Evolutionary conservation across 2,113 vertebrate genomes (phyloP), one percentile per base, ranked within the genome.

Genomic region (Channa argus): DNA sequence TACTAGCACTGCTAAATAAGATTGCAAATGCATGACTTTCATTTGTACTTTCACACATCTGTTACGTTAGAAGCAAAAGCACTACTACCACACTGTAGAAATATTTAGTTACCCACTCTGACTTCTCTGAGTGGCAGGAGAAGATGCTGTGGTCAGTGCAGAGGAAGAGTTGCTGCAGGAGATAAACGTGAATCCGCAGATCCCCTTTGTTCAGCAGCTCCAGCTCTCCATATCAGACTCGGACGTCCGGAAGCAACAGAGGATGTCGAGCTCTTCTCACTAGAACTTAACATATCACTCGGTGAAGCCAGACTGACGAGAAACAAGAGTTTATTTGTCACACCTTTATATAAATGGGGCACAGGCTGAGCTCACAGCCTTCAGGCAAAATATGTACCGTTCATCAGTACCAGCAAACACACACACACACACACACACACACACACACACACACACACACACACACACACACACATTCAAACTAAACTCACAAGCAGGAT

Each of bases 251-350:
- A 67, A 13, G 46, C 53, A 67, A 68, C 60, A 45, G 54, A 74
- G 37, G 52, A 79, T 3, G 36, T 60, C 0, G 6, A 39, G 5
- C 6, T 46, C 33, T 3, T 55, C 5, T 41, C 41, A 5, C n/a
- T 44, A 39, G 3, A 65, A 8, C 3, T 24, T 8, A 1, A 44
- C 6, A 37, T 38, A 11, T 24, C 2, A 3, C 58, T 5, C 2
- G 2, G 38, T 5, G 13, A 69, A 13, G 37, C 36, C 70, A 36
- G 60, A 73, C 6, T 39, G 66, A 89, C 76, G 60, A 80, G 83
- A 87, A 83, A 82, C 72, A 68, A 69, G 74, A 75, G 72, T 92
- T 92, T 91, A 93, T 92, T 94, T 63, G 67, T 88, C 86, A 88
- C 74, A 86, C 73, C 36, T 84, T 88, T 85, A 80, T 82, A 84